Base-by-base conservation (phyloP, 2,113 vertebrate genomes). In the Philantomba maxwellii region DNA sequence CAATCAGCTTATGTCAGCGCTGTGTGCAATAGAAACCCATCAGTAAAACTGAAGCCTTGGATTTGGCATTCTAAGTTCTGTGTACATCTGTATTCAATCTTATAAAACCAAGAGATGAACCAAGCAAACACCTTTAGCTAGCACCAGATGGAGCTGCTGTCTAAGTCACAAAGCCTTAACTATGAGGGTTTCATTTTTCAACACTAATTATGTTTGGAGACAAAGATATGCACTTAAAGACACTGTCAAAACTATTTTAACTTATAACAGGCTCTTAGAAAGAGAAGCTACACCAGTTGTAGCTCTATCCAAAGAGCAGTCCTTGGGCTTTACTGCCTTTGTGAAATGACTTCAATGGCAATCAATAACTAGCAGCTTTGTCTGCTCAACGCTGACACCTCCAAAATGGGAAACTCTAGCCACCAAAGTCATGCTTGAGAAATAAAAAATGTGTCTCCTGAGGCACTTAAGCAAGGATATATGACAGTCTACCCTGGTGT, bases 91-190 rank as follows among this genome's bases (percentile, higher is more conserved):
- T 51, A 66, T 89, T 88, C 60, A 78, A 21, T 88, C 77, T 73
- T 80, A 10, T 33, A 96, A 88, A 96, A 91, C 87, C 62, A 81
- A 82, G 89, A 90, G 17, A 64, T 19, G 43, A 80, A 66, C 83
- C 16, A 78, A 75, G 96, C n/a, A 97, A 90, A 95, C 90, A 89
- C 96, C 93, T 90, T 33, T 7, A 94, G 96, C 94, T 95, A 97
- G 98, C 98, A 98, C 92, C 98, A 99, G 98, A 98, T 98, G 98
- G 98, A 97, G 98, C 98, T 99, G 97, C 88, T 98, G 98, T 89
- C 98, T 98, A 98, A 98, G 97, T 92, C 95, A 97, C 92, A 95
- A 97, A 70, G 87, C n/a, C 25, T 88, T 85, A 97, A 93, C 93
- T 45, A n/a, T 1, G 33, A 95, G 53, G 57, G 36, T 49, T 97